Evolutionary conservation across 1,140 invertebrate species (phyloP), one percentile per base, ranked within the genome.

Genomic region (Dreissena polymorpha): DNA sequence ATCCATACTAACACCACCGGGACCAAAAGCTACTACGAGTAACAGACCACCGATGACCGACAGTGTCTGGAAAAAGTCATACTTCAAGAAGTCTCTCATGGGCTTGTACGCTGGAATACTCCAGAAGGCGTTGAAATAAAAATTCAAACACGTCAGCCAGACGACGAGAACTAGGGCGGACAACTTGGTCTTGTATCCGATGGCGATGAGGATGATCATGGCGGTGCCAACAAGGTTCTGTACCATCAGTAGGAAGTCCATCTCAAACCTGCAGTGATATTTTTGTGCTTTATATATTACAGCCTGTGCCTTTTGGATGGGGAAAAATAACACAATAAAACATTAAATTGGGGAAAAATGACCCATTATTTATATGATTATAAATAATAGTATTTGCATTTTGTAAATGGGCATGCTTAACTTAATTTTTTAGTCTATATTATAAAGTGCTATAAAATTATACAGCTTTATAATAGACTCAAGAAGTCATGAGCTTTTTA

Each of bases 41-140:
- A 99, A 94, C n/a, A 99, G 95, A 83, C 99, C 99, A 84, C 99
- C 99, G 89, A 99, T 97, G 55, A 99, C 99, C 72, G 98, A 99
- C 84, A 99, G 93, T 51, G 98, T 99, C 97, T 99, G 95, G 96
- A 99, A 99, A 94, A 99, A 99, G 94, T 99, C 99, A 91, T 99
- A 99, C 95, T 99, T 99, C 65, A 99, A 95, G 94, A 99, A 99
- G 94, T 99, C 99, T 92, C 98, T 95, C 86, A 99, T 96, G 21
- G 98, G 97, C 91, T 97, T 98, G 93, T 99, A 97, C 10, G 96
- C 94, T 6, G 98, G 98, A 91, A 99, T 96, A 81, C 95, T 95
- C 99, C 99, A 99, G 97, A 97, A 99, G 64, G 97, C 97, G 93
- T 99, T 99, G 92, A 99, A 97, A 92, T 99, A 99, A 87, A 99